These are phyloP conservation scores for Pseudomyrmex flavicornis DNA, from an alignment of 1,140 invertebrate species.

Conservation along the genomic window DNA sequence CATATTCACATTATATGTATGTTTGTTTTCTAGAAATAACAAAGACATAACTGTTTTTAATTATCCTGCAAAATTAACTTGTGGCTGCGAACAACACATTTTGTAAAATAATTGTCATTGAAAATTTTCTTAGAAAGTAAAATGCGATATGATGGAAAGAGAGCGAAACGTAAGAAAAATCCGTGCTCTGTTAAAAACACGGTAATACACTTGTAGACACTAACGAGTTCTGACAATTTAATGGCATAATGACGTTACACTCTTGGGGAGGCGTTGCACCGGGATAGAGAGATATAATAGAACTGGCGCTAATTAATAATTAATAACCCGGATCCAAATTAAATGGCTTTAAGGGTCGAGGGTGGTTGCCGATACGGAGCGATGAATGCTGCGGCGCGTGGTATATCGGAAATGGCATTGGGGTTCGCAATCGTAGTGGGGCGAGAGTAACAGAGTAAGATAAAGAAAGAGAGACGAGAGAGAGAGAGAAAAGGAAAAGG, in stretches of 20 bases:
- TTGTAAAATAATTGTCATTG: conserved; percentile 14
- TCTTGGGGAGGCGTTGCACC: conserved; percentile 72
- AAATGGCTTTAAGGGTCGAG: conserved; percentile 82
- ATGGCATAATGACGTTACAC: conserved; percentile 79
- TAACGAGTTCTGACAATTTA: conserved; percentile 80
- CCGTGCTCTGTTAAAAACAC: conserved; percentile 24
- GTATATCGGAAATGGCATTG: conserved; percentile 78
- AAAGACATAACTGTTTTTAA: not conserved
- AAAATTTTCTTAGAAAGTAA: conserved; percentile 12
- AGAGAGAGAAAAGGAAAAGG: conserved; percentile 43
- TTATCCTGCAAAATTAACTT: not conserved
- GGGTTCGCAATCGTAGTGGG: conserved; percentile 60
- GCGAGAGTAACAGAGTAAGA: conserved; percentile 35
- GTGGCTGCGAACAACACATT: not conserved
- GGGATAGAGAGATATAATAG: conserved; percentile 84
- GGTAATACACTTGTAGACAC: conserved; percentile 52
- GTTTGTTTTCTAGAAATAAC: too few relatives aligned
- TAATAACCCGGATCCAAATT: conserved; percentile 84
- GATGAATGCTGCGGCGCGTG: conserved; percentile 76
- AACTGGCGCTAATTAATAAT: conserved; percentile 84
- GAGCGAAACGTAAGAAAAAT: conserved; percentile 23
- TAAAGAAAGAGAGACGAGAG: conserved; percentile 33
- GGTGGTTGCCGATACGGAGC: conserved; percentile 77
- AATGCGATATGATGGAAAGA: conserved; percentile 21
- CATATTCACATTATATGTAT: not conserved